Evolutionary conservation across 2,113 vertebrate genomes (phyloP).

Genomic region (Myotis davidii): DNA sequence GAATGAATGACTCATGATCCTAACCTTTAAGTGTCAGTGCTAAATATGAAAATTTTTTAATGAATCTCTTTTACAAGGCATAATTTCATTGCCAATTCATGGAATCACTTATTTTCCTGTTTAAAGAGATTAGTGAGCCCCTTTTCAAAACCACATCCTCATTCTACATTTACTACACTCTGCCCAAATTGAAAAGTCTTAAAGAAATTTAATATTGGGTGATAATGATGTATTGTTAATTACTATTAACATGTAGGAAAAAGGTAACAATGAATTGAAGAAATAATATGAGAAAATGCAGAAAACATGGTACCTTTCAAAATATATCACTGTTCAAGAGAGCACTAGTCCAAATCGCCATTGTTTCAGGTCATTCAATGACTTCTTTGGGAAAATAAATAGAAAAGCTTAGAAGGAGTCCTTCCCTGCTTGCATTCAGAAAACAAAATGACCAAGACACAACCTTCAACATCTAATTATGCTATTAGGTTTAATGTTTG

Average conservation of each 20-base stretch:
- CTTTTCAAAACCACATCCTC: neutral
- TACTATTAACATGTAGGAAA: neutral
- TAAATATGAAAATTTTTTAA: neutral
- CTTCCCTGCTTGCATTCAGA: neutral
- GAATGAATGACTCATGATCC: neutral
- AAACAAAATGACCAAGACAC: constrained; percentile 57
- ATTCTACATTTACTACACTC: neutral
- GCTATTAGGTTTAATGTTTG: constrained; percentile 52
- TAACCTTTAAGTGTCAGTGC: too few species aligned
- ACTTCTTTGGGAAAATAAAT: constrained; percentile 31
- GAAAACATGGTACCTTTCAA: neutral
- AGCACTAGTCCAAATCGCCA: neutral
- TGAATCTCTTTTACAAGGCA: neutral
- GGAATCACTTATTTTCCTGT: neutral
- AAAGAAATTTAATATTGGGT: neutral
- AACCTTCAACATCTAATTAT: constrained; percentile 38
- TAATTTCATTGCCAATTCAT: neutral
- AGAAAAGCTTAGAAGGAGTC: neutral
- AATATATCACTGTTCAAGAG: neutral
- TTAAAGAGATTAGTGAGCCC: neutral
- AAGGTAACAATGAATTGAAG: neutral
- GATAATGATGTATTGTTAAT: neutral
- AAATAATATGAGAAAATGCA: neutral
- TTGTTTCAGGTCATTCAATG: neutral
- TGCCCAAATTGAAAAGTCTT: neutral